A percentile compares a stretch with the other conserved stretches of the same genome.
phyloP scores from a whole-genome alignment of 1,140 invertebrate species.

The Mya arenaria region DNA sequence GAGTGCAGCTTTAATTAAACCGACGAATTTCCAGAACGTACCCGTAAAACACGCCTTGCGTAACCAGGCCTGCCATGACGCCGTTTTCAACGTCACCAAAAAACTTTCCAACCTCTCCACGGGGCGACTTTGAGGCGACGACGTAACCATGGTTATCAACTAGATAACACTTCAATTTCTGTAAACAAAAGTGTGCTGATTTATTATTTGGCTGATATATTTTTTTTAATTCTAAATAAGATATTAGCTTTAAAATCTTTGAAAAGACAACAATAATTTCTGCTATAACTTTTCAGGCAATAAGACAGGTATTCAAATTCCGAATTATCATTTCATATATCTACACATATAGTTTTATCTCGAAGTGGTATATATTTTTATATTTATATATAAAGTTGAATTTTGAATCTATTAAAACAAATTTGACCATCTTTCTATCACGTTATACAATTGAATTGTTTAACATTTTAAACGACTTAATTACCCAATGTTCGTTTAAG shows the following conservation, averaged over 20 bases:
- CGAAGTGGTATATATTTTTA: too few species aligned
- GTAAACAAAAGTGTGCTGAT: slow-evolving; percentile 29
- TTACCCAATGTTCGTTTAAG: too few species aligned
- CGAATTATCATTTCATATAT: too few species aligned
- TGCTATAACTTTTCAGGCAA: too few species aligned
- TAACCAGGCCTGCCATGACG: slow-evolving; percentile 45
- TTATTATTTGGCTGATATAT: background rate
- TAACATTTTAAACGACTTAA: too few species aligned
- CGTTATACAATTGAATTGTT: too few species aligned
- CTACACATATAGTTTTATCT: too few species aligned
- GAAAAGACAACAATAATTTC: too few species aligned
- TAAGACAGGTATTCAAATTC: too few species aligned
- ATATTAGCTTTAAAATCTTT: slow-evolving; percentile 24
- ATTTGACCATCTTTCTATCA: too few species aligned
- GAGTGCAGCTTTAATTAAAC: background rate
- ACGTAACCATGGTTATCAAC: slow-evolving; percentile 68
- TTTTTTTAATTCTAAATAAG: slow-evolving; percentile 19
- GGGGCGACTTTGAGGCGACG: slow-evolving; percentile 57
- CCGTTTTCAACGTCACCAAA: slow-evolving; percentile 53
- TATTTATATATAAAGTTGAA: too few species aligned
- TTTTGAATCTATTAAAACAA: too few species aligned
- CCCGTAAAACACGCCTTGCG: slow-evolving; percentile 35
- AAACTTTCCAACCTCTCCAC: slow-evolving; percentile 42
- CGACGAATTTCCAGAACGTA: slow-evolving; percentile 12
- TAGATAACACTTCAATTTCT: slow-evolving; percentile 64